These are phyloP conservation scores for Oreortyx pictus DNA, from an alignment of 2,797 vertebrate genomes.

Conservation along the genomic window DNA sequence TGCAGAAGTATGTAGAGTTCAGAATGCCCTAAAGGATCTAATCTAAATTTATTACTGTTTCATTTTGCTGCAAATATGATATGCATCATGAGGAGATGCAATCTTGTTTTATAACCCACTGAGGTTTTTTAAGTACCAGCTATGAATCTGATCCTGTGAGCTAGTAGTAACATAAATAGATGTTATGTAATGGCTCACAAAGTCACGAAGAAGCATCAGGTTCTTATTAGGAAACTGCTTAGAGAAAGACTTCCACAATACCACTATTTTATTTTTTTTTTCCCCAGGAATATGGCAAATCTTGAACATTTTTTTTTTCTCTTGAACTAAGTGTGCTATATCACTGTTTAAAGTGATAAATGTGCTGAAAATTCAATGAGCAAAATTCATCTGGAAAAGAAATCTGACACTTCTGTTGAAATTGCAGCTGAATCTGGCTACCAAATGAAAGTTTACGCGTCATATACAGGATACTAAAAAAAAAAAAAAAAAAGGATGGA, in stretches of 20 bases:
- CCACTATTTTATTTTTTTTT: not conserved
- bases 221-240: conserved; percentile 24
- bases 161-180: conserved; percentile 58
- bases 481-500: not conserved
- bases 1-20: not conserved
- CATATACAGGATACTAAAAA: not conserved
- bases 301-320: not conserved
- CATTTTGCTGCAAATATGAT: conserved; percentile 12
- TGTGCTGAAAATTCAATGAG: not conserved
- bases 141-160: conserved; percentile 52
- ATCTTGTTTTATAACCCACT: conserved; percentile 38
- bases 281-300: not conserved
- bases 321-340: not conserved
- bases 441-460: not conserved
- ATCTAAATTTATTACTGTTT: not conserved
- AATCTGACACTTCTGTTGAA: conserved; percentile 1
- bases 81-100: not conserved
- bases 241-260: not conserved
- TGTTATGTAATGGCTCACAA: conserved; percentile 45
- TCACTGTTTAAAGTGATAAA: not conserved
- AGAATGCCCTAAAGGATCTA: not conserved
- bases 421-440: not conserved
- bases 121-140: conserved; percentile 49
- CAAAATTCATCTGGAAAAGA: conserved; percentile 9
- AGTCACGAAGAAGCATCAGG: conserved; percentile 42